A percentile compares a stretch with the other conserved stretches of the same genome.
phyloP scores from a whole-genome alignment of 2,797 vertebrate species.

The Capromys pilorides region DNA sequence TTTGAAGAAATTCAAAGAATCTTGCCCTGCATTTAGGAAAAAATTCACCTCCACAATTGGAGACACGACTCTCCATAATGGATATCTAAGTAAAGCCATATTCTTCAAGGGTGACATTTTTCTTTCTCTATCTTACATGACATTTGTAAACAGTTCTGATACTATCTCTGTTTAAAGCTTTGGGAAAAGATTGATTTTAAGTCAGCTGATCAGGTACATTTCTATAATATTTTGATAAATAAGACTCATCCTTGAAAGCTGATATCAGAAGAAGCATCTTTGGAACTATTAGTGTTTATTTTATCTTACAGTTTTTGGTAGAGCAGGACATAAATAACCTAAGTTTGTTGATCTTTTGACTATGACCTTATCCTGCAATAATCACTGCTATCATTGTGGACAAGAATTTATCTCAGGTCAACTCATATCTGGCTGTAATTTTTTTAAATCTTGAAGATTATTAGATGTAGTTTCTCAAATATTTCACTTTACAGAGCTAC shows the following conservation, averaged over 20 bases:
- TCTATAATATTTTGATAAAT: not conserved
- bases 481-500: not conserved
- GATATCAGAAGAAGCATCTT: not conserved
- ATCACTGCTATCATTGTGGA: not conserved
- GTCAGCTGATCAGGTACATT: not conserved
- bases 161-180: not conserved
- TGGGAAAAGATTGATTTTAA: not conserved
- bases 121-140: not conserved
- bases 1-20: slow-evolving; percentile 35
- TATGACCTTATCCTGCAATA: not conserved
- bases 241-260: not conserved
- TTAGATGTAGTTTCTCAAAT: not conserved
- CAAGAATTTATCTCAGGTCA: not conserved
- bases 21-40: not conserved
- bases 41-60: not conserved
- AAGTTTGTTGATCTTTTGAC: not conserved
- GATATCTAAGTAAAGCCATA: not conserved
- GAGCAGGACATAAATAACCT: not conserved
- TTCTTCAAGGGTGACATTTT: not conserved
- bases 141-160: not conserved
- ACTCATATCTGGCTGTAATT: not conserved
- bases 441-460: not conserved
- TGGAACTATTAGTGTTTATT: not conserved
- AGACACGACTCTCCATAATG: not conserved
- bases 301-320: not conserved